Evolutionary conservation across 2,888 invertebrate species (phyloP).

Genomic region (Baronia brevicornis): DNA sequence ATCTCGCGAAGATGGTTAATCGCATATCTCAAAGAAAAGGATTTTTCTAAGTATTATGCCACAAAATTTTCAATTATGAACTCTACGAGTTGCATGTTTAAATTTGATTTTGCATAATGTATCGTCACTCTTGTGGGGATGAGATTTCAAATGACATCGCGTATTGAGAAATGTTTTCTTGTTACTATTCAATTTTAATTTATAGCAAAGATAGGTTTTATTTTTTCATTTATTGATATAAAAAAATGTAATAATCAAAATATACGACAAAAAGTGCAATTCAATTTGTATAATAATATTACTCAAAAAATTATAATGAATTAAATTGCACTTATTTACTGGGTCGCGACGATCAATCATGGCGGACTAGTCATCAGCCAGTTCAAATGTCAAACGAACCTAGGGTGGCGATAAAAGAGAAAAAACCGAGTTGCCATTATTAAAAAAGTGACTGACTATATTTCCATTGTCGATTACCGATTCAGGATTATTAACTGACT

Average conservation of each 20-base stretch:
- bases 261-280: constrained; percentile 10
- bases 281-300: constrained; percentile 48
- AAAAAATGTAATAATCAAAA: too few relatives aligned
- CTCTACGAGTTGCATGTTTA: constrained; percentile 30
- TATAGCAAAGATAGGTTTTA: too few relatives aligned
- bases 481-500: constrained; percentile 75
- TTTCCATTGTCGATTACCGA: constrained; percentile 74
- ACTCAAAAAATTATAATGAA: constrained; percentile 61
- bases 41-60: constrained; percentile 11
- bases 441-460: constrained; percentile 76
- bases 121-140: constrained; percentile 26
- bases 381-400: constrained; percentile 75
- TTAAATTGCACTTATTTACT: constrained; percentile 74
- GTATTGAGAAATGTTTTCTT: constrained; percentile 66
- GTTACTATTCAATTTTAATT: constrained; percentile 63
- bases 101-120: constrained; percentile 32
- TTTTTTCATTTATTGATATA: too few relatives aligned
- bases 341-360: constrained; percentile 71
- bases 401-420: constrained; percentile 72
- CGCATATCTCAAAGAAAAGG: constrained; percentile 1
- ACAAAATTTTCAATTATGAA: constrained; percentile 19
- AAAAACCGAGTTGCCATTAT: constrained; percentile 70
- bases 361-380: constrained; percentile 68
- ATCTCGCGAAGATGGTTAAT: constrained; percentile 5
- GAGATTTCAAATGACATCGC: constrained; percentile 59